A percentile compares a stretch with the other conserved stretches of the same genome.
phyloP scores from a whole-genome alignment of 1,140 invertebrate genomes.

The Drosophila repleta region DNA sequence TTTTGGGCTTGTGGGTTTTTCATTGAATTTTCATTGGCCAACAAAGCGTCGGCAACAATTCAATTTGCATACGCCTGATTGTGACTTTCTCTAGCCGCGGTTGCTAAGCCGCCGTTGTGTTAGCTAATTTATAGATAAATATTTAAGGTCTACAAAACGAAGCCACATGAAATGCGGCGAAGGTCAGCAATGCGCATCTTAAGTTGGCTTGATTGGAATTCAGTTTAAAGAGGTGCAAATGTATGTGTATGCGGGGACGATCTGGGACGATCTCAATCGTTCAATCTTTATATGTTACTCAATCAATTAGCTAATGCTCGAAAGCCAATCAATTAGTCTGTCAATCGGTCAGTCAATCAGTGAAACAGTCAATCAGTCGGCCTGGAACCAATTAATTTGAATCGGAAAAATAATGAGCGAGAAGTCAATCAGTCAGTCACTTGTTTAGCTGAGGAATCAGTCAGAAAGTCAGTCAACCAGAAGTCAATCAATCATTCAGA shows the following conservation, averaged over 20 bases:
- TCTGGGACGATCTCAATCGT: no score
- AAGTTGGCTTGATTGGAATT: not conserved
- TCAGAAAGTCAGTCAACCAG: no score
- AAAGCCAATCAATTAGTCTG: not conserved
- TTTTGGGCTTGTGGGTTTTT: not conserved
- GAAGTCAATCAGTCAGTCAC: not conserved
- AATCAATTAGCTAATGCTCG: not conserved
- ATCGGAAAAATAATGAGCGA: no score
- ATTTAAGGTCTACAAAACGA: constrained; percentile 2
- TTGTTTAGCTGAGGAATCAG: no score
- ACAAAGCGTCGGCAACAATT: constrained; percentile 2
- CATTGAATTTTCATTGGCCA: constrained; percentile 11
- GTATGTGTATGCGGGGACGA: no score
- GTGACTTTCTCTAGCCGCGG: constrained; percentile 5
- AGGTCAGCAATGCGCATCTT: constrained; percentile 4
- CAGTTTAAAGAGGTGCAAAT: not conserved
- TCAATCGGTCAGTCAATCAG: not conserved
- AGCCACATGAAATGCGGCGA: constrained; percentile 5
- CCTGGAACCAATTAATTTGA: no score
- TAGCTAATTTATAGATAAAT: constrained; percentile 4
- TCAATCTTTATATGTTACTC: not conserved
- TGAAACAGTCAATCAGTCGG: not conserved
- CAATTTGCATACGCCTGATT: constrained; percentile 2
- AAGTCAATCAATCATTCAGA: not conserved
- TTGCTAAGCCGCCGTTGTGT: not conserved